phyloP scores from a whole-genome alignment of 1,140 invertebrate species.

The Saccostrea glomerata region DNA sequence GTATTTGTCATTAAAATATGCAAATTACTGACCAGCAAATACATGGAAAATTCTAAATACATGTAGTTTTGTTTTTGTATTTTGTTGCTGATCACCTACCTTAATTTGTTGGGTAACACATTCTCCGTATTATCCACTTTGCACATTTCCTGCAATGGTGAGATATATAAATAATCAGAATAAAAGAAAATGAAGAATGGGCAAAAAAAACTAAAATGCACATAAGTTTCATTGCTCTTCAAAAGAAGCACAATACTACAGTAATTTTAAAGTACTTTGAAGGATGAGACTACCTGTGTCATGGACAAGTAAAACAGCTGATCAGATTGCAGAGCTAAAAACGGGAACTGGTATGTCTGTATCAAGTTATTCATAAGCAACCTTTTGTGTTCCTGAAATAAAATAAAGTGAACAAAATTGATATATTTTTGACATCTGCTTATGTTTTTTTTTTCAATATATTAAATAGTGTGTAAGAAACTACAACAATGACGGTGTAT shows the following conservation, averaged over 20 bases:
- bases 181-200: not conserved
- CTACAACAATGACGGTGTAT: too few species aligned
- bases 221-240: too few species aligned
- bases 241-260: too few species aligned
- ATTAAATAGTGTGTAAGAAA: too few species aligned
- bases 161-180: not conserved
- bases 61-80: too few species aligned
- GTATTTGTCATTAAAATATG: too few species aligned
- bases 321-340: not conserved
- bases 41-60: too few species aligned
- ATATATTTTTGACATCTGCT: not conserved
- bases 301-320: slow-evolving; percentile 23
- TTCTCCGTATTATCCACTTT: not conserved
- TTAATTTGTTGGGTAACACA: not conserved
- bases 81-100: not conserved
- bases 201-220: too few species aligned
- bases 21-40: too few species aligned
- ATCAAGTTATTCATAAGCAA: not conserved
- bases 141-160: slow-evolving; percentile 4
- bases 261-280: too few species aligned
- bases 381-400: slow-evolving; percentile 25
- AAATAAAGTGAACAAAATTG: not conserved
- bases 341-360: not conserved
- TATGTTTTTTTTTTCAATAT: not conserved
- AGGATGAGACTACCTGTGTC: too few species aligned